Evolutionary conservation across 1,140 invertebrate species (phyloP), one percentile per base, ranked within the genome.

Genomic region (Cotesia typhae): DNA sequence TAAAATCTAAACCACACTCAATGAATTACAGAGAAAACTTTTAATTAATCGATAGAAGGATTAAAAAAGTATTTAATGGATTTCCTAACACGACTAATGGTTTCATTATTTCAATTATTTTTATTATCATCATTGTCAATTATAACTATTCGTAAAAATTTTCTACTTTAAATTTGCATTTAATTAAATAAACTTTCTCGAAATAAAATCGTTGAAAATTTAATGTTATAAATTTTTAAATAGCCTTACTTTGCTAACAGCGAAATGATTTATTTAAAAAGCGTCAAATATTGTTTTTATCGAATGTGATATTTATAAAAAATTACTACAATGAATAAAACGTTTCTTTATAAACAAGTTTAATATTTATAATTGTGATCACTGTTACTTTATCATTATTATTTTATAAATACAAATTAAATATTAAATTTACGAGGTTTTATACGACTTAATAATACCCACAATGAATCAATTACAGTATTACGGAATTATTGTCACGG

Each of bases 401-500:
- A 57, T 35, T n/a, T 9, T 47, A 55, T 55, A 53, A 4, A 37
- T 20, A 28, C 65, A 36, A 55, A 28, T n/a, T 4, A 4, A 64
- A 41, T 52, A 12, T 36, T 7, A 57, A 55, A 71, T 71, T 65
- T 71, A 71, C 41, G 70, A 17, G 60, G 35, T 71, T 82, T 82
- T 80, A 80, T 78, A 71, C 76, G 51, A 75, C 71, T 72, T 72
- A 64, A 71, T 77, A 79, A 79, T 81, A 76, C 79, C 77, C 41
- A 47, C 76, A 76, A 82, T 83, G 79, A 83, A 83, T 83, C 80
- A 83, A 83, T 83, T 83, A 83, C 69, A 70, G 78, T 80, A 80
- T 79, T 79, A 82, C 68, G 66, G 75, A 77, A 82, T 83, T 83
- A 81, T 81, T 71, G 70, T 66, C 68, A 35, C 38, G 37, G 67